Base-by-base conservation (phyloP, 2,797 vertebrate species). In the Micrastur ruficollis region DNA sequence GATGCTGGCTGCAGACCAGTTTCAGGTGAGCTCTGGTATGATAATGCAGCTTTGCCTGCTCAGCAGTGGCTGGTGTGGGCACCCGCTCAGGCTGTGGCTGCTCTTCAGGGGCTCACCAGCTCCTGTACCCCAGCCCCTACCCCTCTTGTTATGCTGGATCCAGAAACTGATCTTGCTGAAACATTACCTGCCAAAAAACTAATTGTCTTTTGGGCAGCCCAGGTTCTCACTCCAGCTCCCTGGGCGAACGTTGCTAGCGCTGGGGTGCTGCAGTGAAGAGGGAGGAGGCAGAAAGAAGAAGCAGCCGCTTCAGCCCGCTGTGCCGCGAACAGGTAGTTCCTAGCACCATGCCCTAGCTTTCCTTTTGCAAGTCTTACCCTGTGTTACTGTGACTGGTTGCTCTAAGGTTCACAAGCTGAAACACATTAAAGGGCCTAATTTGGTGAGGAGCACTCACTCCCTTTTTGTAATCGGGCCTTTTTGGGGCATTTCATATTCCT, bases 21-120 rank as follows among this genome's bases (percentile, higher is more conserved):
- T 94, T 87, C 91, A 96, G 89, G 94, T 94, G 89, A 95, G 94
- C 83, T 84, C 55, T 89, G 81, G 9, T 68, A 5, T 11, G 65
- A 55, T 66, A 6, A 9, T 4, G 29, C 3, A 23, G 81, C 84
- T 86, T 46, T 95, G 86, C 58, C 86, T 5, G 38, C 79, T 78
- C 75, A 72, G 91, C 68, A 61, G 49, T 1, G 5, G 12, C 58
- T 34, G 46, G 7, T 23, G 16, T 13, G 68, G 84, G 70, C 62
- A 59, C 13, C 12, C 0, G 12, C 27, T 49, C 29, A 27, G 46
- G 0, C 2, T 22, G 71, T 6, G 67, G 67, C 2, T 82, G 74
- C 38, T 71, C 3, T 36, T 59, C 8, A 9, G 72, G 40, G 36
- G 59, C 58, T 61, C 59, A 44, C 26, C 1, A 2, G 11, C 34